Evolutionary conservation across 2,888 invertebrate genomes (phyloP), one percentile per base, ranked within the genome.

Genomic region (Caenorhabditis sp.): DNA sequence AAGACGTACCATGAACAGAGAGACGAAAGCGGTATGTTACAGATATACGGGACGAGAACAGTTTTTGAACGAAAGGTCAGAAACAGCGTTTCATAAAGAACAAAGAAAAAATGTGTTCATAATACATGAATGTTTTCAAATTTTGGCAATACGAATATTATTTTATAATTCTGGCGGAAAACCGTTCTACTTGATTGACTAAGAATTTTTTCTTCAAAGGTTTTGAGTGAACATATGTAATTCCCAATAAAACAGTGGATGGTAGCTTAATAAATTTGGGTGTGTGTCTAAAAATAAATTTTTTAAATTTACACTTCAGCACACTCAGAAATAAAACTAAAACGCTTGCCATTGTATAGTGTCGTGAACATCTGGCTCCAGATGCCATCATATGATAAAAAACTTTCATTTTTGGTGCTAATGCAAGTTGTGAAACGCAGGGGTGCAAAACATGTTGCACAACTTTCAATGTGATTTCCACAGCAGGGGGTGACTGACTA

Each of bases 401-500:
- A 64, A 6, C 35, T 55, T 26, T 13, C 32, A 11, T n/a, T 37
- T 18, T 64, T 53, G 60, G 74, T 74, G 74, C 65, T 74, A 74
- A 74, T 74, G 71, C 13, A n/a, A 50, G 15, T 71, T 9, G 26
- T 62, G 55, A 18, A 20, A 74, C 4, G n/a, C n/a, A n/a, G n/a
- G n/a, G n/a, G 65, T 65, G 65, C 50, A 50, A 65, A 74, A 58
- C 8, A 35, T 58, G 71, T 51, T 65, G 28, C 55, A 1, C 18
- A 67, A 67, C 55, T 67, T 40, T 44, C 28, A 60, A 40, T 60
- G 28, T 58, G 67, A 60, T 51, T 60, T 37, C 60, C 76, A 28
- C 76, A 76, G 76, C 76, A 60, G 76, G 76, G 44, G 60, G 60
- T 58, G 50, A 56, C 64, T 53, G 18, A 6, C 53, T 61, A 62